These are phyloP conservation scores for Aythya baeri DNA, from an alignment of 2,113 vertebrate genomes.

Conservation along the genomic window DNA sequence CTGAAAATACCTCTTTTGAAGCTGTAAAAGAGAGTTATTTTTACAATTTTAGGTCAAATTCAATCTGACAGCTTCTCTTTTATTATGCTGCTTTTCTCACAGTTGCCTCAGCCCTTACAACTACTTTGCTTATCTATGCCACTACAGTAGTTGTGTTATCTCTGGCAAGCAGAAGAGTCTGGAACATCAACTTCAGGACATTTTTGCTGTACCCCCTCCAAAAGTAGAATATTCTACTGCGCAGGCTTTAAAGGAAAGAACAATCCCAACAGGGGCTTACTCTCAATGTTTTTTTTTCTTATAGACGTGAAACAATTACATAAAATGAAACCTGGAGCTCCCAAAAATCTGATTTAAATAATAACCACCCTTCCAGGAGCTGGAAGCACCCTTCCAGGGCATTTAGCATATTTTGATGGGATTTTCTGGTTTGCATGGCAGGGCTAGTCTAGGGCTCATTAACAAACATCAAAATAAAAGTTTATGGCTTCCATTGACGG, in stretches of 20 bases:
- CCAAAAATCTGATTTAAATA: not conserved
- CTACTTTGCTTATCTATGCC: slow-evolving; percentile 22
- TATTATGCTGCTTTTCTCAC: not conserved
- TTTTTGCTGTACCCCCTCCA: slow-evolving; percentile 19
- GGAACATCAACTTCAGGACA: not conserved
- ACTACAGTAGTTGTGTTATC: slow-evolving; percentile 48
- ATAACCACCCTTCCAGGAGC: not conserved
- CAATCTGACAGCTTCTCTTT: slow-evolving; percentile 26
- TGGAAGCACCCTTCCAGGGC: not conserved
- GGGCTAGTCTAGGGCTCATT: not conserved
- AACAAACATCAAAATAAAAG: not conserved
- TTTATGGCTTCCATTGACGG: not conserved
- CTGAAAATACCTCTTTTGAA: not conserved
- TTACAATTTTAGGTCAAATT: slow-evolving; percentile 18
- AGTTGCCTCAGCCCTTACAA: not conserved
- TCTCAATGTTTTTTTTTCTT: not conserved
- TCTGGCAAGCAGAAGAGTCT: slow-evolving; percentile 41
- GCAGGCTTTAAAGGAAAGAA: not conserved
- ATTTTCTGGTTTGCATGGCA: not conserved
- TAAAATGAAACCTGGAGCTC: not conserved
- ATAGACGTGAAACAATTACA: not conserved
- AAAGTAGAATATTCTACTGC: not conserved
- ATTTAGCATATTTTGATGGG: not conserved
- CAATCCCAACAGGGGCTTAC: not conserved
- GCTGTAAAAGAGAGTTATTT: not conserved